Conservation (phyloP, 2,888 invertebrate genomes). For the Rhogogaster chlorosoma region DNA sequence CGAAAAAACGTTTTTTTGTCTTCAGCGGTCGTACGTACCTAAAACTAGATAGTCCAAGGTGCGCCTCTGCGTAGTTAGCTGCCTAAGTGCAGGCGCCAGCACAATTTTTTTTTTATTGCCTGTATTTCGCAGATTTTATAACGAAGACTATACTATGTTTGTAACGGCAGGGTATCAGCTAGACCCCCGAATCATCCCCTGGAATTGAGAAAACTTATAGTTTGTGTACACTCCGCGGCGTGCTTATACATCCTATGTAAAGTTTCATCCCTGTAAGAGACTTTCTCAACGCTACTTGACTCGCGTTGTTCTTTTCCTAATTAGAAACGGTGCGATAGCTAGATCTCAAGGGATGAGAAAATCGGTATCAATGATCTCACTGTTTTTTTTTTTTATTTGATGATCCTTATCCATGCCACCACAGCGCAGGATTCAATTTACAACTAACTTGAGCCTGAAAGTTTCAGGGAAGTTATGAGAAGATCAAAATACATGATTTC, state of each 20-base stretch:
- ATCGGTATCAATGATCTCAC: not conserved
- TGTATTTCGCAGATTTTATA: too few relatives aligned
- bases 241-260: not conserved
- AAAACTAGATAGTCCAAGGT: too few relatives aligned
- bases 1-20: too few relatives aligned
- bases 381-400: not conserved
- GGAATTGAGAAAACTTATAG: too few relatives aligned
- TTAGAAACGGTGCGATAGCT: not conserved
- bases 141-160: too few relatives aligned
- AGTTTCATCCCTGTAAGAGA: not conserved
- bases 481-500: not conserved
- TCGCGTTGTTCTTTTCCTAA: constrained; percentile 12
- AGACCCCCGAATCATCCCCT: too few relatives aligned
- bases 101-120: too few relatives aligned
- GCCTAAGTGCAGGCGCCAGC: too few relatives aligned
- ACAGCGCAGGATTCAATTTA: not conserved
- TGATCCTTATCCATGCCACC: not conserved
- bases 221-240: not conserved
- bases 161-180: too few relatives aligned
- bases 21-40: too few relatives aligned
- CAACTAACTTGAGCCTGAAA: not conserved
- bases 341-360: not conserved
- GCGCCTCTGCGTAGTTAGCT: too few relatives aligned
- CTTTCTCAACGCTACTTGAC: not conserved
- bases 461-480: not conserved